Evolutionary conservation across 2,113 vertebrate species (phyloP), one percentile per base, ranked within the genome.

Genomic region (Oreochromis aureus): DNA sequence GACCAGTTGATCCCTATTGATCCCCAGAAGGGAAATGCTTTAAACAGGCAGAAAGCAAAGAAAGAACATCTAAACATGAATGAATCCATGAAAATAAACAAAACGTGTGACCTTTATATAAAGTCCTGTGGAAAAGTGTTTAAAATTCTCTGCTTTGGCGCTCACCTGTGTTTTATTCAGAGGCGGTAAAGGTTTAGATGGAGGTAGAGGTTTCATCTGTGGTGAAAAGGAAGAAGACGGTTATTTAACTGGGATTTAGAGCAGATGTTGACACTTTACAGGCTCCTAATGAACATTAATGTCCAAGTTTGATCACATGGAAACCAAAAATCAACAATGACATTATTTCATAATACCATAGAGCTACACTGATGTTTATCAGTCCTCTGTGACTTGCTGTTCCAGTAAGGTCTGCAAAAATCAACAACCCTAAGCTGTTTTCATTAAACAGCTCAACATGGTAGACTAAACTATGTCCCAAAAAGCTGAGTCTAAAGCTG

Each of bases 121-220:
- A 69, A 1, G 0, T 39, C 19, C 11, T 0, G 11, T 1, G 11
- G 34, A 22, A 69, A 73, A 41, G 41, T 34, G 59, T 63, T 12
- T 63, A 6, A 63, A 63, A 63, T 63, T 34, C 0, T 7, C 32
- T 12, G 61, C 71, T 4, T 32, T n/a, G 44, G 16, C 1, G 22
- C 96, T 96, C 89, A 96, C 96, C 92, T 87, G 92, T 16, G 93
- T 80, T 19, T 81, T 87, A 63, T 24, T 89, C 53, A 93, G 32
- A 53, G 92, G 56, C 1, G 92, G 93, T 83, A 93, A 71, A 53
- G 96, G 94, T 59, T 95, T 96, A 2, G 69, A 56, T 39, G 95
- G 95, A 88, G 95, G 91, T 22, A 79, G 48, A 73, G 93, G 92
- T 90, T 90, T 93, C 7, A 15, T 87, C 94, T 95, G 83, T 58